A percentile compares a stretch with the other conserved stretches of the same genome.
Conservation (phyloP, 2,797 vertebrate genomes). For the Centropyge bicolor region DNA sequence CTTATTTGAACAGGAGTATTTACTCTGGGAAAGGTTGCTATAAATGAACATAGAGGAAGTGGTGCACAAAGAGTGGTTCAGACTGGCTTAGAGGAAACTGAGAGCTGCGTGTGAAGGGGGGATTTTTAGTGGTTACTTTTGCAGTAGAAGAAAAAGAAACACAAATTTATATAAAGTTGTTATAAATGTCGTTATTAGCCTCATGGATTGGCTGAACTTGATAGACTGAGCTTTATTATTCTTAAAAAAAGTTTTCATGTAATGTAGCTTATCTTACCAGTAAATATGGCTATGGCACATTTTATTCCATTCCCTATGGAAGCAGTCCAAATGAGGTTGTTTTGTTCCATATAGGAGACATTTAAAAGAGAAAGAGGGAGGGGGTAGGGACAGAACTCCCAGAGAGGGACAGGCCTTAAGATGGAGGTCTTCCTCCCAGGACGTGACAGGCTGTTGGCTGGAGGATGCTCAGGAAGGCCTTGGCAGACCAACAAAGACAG, state of each 20-base stretch:
- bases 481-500: slow-evolving; percentile 99
- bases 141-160: slow-evolving; percentile 32
- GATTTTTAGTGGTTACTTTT: slow-evolving; percentile 54
- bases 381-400: slow-evolving; percentile 77
- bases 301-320: slow-evolving; percentile 87
- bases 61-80: slow-evolving; percentile 75
- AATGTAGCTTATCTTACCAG: slow-evolving; percentile 69
- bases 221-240: slow-evolving; percentile 13
- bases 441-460: slow-evolving; percentile 92
- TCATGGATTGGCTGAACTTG: slow-evolving; percentile 18
- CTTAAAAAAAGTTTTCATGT: slow-evolving; percentile 33
- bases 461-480: slow-evolving; percentile 98
- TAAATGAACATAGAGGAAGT: slow-evolving; percentile 80
- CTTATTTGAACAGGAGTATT: slow-evolving; percentile 81
- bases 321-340: slow-evolving; percentile 89
- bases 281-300: slow-evolving; percentile 87
- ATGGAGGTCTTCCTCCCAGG: slow-evolving; percentile 97
- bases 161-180: slow-evolving; percentile 25
- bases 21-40: slow-evolving; percentile 80
- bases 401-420: slow-evolving; percentile 88
- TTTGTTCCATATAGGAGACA: slow-evolving; percentile 89
- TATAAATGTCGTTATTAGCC: slow-evolving; percentile 34
- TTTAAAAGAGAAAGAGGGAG: slow-evolving; percentile 75
- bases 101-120: slow-evolving; percentile 49
- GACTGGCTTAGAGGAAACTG: slow-evolving; percentile 69